These are phyloP conservation scores for Drosophila fuyamai DNA, from an alignment of 1,140 invertebrate genomes.

Conservation along the genomic window DNA sequence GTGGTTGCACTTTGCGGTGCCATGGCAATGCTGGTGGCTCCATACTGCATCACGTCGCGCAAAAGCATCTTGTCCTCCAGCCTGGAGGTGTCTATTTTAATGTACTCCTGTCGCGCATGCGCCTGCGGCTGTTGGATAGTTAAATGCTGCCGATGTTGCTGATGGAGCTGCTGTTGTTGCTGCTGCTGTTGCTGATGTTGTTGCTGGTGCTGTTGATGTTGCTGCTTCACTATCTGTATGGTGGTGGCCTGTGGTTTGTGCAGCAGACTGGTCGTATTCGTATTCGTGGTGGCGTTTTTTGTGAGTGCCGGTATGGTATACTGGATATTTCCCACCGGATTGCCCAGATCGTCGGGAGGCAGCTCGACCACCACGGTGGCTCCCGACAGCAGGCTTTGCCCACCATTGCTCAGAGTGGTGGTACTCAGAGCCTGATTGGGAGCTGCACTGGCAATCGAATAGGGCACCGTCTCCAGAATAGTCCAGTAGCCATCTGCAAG, in stretches of 20 bases:
- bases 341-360: slow-evolving; percentile 75
- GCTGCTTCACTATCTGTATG: slow-evolving; percentile 77
- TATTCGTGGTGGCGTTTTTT: slow-evolving; percentile 67
- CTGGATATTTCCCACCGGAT: slow-evolving; percentile 77
- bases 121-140: slow-evolving; percentile 47
- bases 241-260: slow-evolving; percentile 72
- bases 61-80: slow-evolving; percentile 77
- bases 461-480: slow-evolving; percentile 80
- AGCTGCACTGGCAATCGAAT: slow-evolving; percentile 59
- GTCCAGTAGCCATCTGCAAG: slow-evolving; percentile 81
- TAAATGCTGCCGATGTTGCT: slow-evolving; percentile 61
- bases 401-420: slow-evolving; percentile 46
- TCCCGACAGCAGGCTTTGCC: slow-evolving; percentile 49
- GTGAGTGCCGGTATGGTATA: slow-evolving; percentile 76
- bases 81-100: slow-evolving; percentile 76
- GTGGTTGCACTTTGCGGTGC: slow-evolving; percentile 38
- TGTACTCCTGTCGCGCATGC: slow-evolving; percentile 66
- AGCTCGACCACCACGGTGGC: slow-evolving; percentile 81
- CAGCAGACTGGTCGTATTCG: slow-evolving; percentile 60
- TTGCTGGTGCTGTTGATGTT: slow-evolving; percentile 27
- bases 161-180: slow-evolving; percentile 41
- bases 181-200: slow-evolving; percentile 29
- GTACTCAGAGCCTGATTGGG: slow-evolving; percentile 47
- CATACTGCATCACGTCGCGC: slow-evolving; percentile 82
- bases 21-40: slow-evolving; percentile 61